These are phyloP conservation scores for Himantopus leucocephalus DNA, from an alignment of 2,113 vertebrate species.

Conservation along the genomic window DNA sequence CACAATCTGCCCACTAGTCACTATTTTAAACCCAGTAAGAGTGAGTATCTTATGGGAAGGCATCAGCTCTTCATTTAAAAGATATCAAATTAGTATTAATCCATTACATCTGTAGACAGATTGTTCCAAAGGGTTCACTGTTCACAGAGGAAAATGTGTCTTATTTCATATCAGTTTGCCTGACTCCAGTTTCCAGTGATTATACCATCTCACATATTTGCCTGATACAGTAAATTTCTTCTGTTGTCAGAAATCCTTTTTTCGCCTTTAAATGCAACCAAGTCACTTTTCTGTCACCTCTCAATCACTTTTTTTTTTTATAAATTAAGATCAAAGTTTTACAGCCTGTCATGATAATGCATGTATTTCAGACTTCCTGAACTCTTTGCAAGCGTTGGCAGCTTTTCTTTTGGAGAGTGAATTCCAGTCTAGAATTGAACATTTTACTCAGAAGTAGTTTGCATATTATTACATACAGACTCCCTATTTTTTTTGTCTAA, in stretches of 20 bases:
- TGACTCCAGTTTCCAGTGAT: background rate
- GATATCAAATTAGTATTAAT: background rate
- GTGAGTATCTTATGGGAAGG: background rate
- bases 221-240: background rate
- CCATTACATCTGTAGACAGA: background rate
- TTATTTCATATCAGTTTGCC: background rate
- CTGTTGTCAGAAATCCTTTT: background rate
- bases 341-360: background rate
- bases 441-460: background rate
- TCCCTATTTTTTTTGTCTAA: background rate
- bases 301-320: background rate
- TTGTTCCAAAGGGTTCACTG: background rate
- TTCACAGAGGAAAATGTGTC: background rate
- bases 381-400: background rate
- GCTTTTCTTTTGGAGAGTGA: background rate
- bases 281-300: background rate
- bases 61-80: background rate
- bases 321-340: background rate
- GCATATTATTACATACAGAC: background rate
- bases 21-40: background rate
- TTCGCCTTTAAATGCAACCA: background rate
- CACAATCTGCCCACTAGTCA: fast-evolving
- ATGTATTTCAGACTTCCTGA: background rate
- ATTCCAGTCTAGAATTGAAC: background rate
- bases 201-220: background rate